A percentile compares a stretch with the other conserved stretches of the same genome.
phyloP scores from a whole-genome alignment of 92 coral and sea anemone genomes.

The Porites rus region DNA sequence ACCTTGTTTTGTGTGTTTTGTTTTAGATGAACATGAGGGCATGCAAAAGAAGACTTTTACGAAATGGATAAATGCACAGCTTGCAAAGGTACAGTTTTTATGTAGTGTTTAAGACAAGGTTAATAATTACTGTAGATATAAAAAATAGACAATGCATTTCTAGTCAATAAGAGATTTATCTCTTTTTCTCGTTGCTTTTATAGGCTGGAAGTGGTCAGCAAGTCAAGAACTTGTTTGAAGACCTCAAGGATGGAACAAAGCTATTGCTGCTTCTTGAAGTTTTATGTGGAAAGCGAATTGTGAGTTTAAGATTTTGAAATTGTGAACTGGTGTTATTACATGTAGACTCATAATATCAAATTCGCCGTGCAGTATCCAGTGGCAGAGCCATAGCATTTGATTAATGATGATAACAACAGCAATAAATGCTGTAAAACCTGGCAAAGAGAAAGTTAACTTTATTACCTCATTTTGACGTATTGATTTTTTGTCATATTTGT shows the following conservation, averaged over 20 bases:
- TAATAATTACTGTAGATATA: neutral
- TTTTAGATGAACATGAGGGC: constrained; percentile 95
- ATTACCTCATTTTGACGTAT: too few species aligned
- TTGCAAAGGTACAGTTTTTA: constrained; percentile 72
- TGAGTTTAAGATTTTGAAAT: constrained; percentile 45
- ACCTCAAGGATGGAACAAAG: constrained; percentile 89
- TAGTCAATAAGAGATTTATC: neutral
- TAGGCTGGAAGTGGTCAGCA: constrained; percentile 79
- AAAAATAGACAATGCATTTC: neutral
- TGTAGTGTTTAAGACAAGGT: neutral
- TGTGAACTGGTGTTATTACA: neutral
- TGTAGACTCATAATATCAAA: neutral
- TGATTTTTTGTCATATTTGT: too few species aligned
- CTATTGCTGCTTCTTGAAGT: constrained; percentile 84
- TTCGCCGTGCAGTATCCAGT: neutral
- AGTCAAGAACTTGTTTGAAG: constrained; percentile 84
- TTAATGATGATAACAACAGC: too few species aligned
- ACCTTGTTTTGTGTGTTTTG: neutral
- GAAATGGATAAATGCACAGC: constrained; percentile 93
- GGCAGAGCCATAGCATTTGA: too few species aligned
- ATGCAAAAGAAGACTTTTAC: constrained; percentile 97
- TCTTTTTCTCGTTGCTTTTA: neutral
- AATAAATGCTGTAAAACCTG: too few species aligned
- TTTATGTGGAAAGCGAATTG: constrained; percentile 91
- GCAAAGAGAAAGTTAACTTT: too few species aligned